Base-by-base conservation (phyloP, 2,113 vertebrate species). In the Dinomys branickii region DNA sequence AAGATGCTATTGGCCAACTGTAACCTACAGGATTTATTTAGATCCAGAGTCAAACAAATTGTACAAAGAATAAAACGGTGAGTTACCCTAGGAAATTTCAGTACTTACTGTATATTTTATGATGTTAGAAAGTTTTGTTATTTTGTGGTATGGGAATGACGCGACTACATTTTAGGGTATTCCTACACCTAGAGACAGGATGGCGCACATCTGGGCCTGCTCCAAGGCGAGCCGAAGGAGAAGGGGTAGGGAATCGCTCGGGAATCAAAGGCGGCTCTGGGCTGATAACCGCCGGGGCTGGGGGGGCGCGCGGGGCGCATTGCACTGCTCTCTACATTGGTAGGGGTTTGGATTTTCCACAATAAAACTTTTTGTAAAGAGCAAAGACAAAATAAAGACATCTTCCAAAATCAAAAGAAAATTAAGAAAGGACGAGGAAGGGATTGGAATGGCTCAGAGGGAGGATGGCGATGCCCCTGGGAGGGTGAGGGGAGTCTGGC, bases 31-130 rank as follows among this genome's bases (percentile, higher is more conserved):
- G 85, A 96, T 38, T 95, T 82, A 90, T 75, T 94, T 56, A 69
- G 33, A 92, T 59, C 13, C 28, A 69, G 14, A 90, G 35, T 63
- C 90, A 95, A 86, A 85, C 28, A 65, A 82, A 94, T 44, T 90
- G 4, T 75, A 75, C 93, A 95, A 93, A 24, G 69, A 95, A 82
- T 73, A 73, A 80, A 94, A 93, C 67, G 83, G 67, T 87, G 54
- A 73, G 4, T 75, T 94, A 87, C 94, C 30, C 59, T 91, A 85
- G n/a, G 50, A 94, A 92, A 94, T 80, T 35, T 88, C 52, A 95
- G 86, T 24, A 44, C 14, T 28, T 67, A 52, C 44, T 81, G 4
- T 41, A 26, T 87, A 61, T 54, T 80, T 84, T 61, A 44, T 73
- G 47, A 91, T 87, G 81, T 52, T 69, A 90, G 56, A 75, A n/a